Evolutionary conservation across 2,797 vertebrate species (phyloP).

Genomic region (Ceyx erithaca): DNA sequence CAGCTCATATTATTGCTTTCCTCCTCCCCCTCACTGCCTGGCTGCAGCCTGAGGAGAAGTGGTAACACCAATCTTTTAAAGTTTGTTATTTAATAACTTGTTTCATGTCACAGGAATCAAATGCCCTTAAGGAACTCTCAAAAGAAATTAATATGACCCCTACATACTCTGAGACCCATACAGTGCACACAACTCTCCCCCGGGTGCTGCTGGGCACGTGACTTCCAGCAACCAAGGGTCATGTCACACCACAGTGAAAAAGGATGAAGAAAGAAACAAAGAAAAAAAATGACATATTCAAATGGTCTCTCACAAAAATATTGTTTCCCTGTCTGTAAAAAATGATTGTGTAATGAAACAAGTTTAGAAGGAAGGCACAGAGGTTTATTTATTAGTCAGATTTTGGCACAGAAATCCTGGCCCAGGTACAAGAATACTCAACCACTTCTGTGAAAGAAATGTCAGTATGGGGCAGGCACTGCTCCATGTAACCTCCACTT

Average conservation of each 20-base stretch:
- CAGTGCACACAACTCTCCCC: neutral
- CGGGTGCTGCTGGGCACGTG: fast-evolving
- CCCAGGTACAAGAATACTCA: neutral
- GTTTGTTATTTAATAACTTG: constrained; percentile 68
- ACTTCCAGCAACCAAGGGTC: neutral
- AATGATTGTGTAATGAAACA: neutral
- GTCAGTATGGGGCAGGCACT: neutral
- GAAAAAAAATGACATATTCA: neutral
- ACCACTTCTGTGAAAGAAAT: fast-evolving
- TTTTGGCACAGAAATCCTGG: constrained; percentile 4
- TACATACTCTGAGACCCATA: neutral
- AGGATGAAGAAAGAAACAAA: neutral
- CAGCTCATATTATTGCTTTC: neutral
- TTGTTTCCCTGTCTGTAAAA: constrained; percentile 2
- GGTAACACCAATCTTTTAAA: neutral
- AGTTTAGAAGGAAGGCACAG: neutral
- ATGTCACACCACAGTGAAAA: fast-evolving
- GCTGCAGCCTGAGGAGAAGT: neutral
- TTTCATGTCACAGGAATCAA: constrained; percentile 16
- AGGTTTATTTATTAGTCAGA: neutral
- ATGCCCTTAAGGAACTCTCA: constrained; percentile 20
- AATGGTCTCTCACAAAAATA: neutral
- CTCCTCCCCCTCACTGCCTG: neutral
- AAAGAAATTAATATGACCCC: neutral
- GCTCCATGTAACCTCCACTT: fast-evolving